phyloP scores from a whole-genome alignment of 2,113 vertebrate genomes.

The Fregata magnificens region DNA sequence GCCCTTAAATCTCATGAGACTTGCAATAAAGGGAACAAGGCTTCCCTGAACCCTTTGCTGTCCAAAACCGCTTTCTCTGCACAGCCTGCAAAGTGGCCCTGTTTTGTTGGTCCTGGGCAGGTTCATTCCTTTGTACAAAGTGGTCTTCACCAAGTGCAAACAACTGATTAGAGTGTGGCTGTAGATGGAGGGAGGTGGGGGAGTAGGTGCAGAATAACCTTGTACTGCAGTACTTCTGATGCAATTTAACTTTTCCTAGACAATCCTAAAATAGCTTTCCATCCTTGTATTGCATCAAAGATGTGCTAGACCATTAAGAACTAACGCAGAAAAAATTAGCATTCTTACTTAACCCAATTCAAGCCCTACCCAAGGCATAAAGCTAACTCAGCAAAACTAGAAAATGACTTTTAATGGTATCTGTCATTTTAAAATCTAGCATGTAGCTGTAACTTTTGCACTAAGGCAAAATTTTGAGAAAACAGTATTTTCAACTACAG shows the following conservation, averaged over 20 bases:
- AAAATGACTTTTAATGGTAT: not conserved
- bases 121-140: not conserved
- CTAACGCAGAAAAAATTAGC: not conserved
- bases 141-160: not conserved
- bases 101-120: not conserved
- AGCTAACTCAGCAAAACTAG: not conserved
- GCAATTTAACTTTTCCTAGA: not conserved
- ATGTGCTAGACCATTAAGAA: not conserved
- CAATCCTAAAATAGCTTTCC: not conserved
- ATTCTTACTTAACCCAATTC: not conserved
- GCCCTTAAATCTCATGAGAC: not conserved
- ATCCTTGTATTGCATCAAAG: not conserved
- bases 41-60: not conserved
- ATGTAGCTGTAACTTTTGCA: not conserved
- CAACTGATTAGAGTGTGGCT: not conserved
- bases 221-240: not conserved
- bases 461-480: not conserved
- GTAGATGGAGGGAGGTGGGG: not conserved
- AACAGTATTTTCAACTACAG: not conserved
- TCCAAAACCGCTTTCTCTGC: not conserved
- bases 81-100: not conserved
- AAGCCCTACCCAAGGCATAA: not conserved
- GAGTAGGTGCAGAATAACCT: not conserved
- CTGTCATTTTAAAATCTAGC: not conserved
- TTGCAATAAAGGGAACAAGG: not conserved